A percentile compares a stretch with the other conserved stretches of the same genome.
phyloP scores from a whole-genome alignment of 1,140 invertebrate genomes.

The Diplogasteroides magnus region DNA sequence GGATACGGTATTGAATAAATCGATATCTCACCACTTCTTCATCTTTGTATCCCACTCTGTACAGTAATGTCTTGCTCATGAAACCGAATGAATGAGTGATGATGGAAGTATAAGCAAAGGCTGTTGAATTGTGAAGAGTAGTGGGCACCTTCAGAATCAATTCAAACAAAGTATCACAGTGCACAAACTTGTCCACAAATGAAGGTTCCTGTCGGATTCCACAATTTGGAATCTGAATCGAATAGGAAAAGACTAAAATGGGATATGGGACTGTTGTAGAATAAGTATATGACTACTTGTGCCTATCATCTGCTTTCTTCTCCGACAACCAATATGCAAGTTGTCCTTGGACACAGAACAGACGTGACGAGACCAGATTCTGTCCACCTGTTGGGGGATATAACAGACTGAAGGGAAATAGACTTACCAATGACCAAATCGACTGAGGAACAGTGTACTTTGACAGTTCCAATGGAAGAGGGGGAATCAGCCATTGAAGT shows the following conservation, averaged over 20 bases:
- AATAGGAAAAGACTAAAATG: not conserved
- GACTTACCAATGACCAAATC: not conserved
- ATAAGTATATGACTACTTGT: not conserved
- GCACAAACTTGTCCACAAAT: not conserved
- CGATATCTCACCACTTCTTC: no score
- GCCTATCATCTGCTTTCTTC: not conserved
- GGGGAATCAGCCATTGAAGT: no score
- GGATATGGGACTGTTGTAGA: no score
- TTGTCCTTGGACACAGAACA: not conserved
- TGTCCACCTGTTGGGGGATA: not conserved
- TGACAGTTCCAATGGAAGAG: not conserved
- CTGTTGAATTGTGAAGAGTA: no score
- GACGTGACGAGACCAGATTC: not conserved
- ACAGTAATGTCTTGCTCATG: no score
- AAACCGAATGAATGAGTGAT: no score
- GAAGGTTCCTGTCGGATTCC: not conserved
- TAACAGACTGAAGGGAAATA: not conserved
- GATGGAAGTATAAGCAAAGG: no score
- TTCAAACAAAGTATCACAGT: not conserved
- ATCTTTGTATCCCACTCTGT: no score
- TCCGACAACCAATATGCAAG: not conserved
- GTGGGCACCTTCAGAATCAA: no score
- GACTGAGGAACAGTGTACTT: not conserved
- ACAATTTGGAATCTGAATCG: not conserved
- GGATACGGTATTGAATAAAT: no score